These are phyloP conservation scores for Nemurella pictetii DNA, from an alignment of 2,888 invertebrate genomes.

Conservation along the genomic window DNA sequence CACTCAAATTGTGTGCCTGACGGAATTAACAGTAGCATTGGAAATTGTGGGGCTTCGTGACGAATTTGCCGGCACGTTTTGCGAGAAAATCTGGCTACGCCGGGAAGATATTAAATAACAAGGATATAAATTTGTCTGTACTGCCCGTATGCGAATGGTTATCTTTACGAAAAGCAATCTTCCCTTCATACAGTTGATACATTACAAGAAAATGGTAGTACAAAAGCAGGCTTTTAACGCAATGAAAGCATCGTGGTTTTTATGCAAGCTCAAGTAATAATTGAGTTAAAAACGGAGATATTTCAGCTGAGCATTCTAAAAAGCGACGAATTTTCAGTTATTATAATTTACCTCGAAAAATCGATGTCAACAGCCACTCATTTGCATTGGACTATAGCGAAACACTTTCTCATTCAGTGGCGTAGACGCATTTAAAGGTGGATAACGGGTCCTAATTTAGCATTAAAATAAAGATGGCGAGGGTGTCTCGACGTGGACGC, in stretches of 20 bases:
- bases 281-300: background rate
- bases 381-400: background rate
- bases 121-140: background rate
- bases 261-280: background rate
- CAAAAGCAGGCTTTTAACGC: background rate
- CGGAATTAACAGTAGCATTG: background rate
- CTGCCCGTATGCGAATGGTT: background rate
- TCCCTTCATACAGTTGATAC: background rate
- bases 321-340: background rate
- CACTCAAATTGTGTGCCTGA: background rate
- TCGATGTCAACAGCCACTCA: background rate
- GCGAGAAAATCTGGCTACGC: background rate
- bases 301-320: background rate
- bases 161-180: background rate
- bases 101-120: background rate
- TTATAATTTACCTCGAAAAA: background rate
- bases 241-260: background rate
- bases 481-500: background rate
- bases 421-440: background rate
- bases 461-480: background rate
- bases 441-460: background rate
- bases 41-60: background rate
- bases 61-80: background rate
- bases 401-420: background rate
- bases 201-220: background rate